phyloP scores from a whole-genome alignment of 2,888 invertebrate species.

The Heteromurus nitidus region DNA sequence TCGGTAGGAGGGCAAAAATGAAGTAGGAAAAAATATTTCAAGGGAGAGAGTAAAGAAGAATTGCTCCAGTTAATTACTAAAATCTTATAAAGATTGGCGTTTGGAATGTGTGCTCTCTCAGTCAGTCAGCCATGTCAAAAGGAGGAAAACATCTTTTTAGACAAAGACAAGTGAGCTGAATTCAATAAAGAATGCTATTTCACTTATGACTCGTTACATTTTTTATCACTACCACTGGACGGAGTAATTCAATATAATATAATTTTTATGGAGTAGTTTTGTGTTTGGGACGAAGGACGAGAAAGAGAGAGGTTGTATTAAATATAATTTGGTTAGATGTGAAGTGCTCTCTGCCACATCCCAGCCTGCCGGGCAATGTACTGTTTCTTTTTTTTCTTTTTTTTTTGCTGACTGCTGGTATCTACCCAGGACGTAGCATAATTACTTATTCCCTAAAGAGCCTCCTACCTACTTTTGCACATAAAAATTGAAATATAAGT shows the following conservation, averaged over 20 bases:
- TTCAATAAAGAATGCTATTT: not conserved
- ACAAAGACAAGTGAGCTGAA: not conserved
- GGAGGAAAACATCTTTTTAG: conserved; percentile 5
- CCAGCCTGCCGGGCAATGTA: conserved; percentile 57
- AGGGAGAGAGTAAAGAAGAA: too few species aligned
- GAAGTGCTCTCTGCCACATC: conserved; percentile 44
- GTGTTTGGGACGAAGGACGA: not conserved
- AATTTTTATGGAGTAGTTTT: not conserved
- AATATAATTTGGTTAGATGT: conserved; percentile 8
- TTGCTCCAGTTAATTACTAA: not conserved
- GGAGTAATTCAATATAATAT: not conserved
- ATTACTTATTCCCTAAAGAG: conserved; percentile 71
- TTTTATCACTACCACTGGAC: not conserved
- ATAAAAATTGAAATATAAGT: conserved; percentile 66
- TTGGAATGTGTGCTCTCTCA: not conserved
- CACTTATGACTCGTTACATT: conserved; percentile 31
- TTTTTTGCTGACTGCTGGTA: conserved; percentile 49
- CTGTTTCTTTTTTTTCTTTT: conserved; percentile 17
- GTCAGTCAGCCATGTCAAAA: not conserved
- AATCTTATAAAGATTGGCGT: not conserved
- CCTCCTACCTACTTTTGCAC: conserved; percentile 69
- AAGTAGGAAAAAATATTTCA: not conserved
- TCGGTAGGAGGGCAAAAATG: not conserved
- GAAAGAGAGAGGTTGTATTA: not conserved
- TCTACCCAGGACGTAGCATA: conserved; percentile 68